These are phyloP conservation scores for Drosophila mayri DNA, from an alignment of 1,140 invertebrate genomes.

Conservation along the genomic window DNA sequence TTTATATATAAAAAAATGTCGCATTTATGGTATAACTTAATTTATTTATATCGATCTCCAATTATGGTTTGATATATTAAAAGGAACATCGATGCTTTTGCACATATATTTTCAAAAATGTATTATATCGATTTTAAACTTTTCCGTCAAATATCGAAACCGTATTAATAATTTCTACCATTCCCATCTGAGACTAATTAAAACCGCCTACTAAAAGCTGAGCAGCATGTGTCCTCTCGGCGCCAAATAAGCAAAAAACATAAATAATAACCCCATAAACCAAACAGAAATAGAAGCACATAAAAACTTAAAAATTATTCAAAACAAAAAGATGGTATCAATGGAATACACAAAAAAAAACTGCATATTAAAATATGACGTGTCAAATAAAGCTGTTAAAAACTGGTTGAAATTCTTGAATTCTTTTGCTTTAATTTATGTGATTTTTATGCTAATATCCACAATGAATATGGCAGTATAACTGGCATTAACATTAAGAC, in stretches of 20 bases:
- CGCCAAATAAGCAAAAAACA: constrained; percentile 34
- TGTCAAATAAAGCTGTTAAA: background rate
- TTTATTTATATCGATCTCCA: background rate
- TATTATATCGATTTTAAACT: too few species aligned
- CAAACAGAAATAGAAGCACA: constrained; percentile 11
- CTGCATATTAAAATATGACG: background rate
- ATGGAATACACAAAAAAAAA: background rate
- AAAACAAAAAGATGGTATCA: constrained; percentile 2
- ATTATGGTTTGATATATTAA: background rate
- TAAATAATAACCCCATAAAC: constrained; percentile 14
- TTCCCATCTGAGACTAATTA: background rate
- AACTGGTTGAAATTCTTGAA: background rate
- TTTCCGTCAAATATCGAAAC: too few species aligned
- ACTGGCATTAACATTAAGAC: background rate
- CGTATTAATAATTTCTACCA: background rate
- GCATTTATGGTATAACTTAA: background rate
- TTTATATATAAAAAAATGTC: background rate
- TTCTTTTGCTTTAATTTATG: background rate
- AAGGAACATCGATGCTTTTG: background rate
- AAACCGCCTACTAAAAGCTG: constrained; percentile 32
- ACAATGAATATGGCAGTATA: too few species aligned
- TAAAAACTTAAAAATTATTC: background rate
- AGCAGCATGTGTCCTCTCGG: constrained; percentile 47
- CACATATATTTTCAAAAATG: background rate
- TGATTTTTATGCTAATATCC: background rate